Conservation (phyloP, 2,113 vertebrate species). For the Tenrec ecaudatus region DNA sequence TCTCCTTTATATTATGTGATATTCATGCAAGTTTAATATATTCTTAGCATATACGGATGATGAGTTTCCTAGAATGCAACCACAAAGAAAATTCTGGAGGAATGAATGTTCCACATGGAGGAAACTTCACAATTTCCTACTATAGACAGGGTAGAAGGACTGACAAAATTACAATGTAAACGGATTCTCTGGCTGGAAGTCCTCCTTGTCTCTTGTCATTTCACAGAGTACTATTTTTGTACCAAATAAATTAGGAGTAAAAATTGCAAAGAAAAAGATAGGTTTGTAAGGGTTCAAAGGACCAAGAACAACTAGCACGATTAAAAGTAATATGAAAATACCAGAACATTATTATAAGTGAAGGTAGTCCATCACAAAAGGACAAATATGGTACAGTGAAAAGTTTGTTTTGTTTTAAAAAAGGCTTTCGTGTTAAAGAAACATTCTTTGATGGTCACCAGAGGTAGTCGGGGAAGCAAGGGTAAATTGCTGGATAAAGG, state of each 20-base stretch:
- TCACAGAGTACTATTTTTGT: slow-evolving; percentile 11
- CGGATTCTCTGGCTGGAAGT: neutral
- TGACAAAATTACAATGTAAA: slow-evolving; percentile 16
- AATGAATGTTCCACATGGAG: neutral
- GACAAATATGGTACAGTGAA: no score
- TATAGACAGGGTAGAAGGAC: neutral
- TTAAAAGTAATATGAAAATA: slow-evolving; percentile 46
- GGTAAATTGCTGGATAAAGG: no score
- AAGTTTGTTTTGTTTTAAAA: no score
- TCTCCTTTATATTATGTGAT: slow-evolving; percentile 36
- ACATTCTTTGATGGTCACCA: no score
- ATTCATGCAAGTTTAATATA: neutral
- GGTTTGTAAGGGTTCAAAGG: neutral
- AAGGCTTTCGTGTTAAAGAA: no score
- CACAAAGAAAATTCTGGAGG: slow-evolving; percentile 45
- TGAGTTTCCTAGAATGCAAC: neutral
- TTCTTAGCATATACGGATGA: neutral
- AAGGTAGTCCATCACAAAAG: no score
- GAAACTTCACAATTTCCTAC: slow-evolving; percentile 4
- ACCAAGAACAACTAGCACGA: neutral
- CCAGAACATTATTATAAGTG: neutral
- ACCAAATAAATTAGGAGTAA: slow-evolving; percentile 4
- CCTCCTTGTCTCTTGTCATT: slow-evolving; percentile 7
- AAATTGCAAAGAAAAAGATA: neutral
- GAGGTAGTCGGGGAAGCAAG: no score